Conservation (phyloP, 2,797 vertebrate species). For the Anableps anableps region DNA sequence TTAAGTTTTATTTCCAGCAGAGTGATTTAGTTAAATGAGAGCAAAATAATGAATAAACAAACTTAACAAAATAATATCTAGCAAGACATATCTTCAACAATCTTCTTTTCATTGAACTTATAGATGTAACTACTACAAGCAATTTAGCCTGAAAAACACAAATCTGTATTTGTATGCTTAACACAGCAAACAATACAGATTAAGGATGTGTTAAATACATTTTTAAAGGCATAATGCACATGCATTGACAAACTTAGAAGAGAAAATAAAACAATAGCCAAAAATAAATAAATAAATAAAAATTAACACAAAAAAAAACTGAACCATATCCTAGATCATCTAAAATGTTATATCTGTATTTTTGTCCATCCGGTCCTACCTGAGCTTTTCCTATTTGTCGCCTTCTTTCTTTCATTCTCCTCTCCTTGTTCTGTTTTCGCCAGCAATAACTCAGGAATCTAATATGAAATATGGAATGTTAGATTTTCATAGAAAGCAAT, state of each 20-base stretch:
- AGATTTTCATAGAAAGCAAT: slow-evolving; percentile 23
- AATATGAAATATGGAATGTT: slow-evolving; percentile 13
- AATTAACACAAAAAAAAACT: background rate
- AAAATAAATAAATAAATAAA: background rate
- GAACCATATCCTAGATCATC: background rate
- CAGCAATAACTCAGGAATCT: slow-evolving; percentile 95
- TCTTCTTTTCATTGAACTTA: background rate
- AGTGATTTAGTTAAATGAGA: background rate
- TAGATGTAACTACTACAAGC: background rate
- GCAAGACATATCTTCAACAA: background rate
- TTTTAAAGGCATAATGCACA: background rate
- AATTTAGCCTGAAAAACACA: background rate
- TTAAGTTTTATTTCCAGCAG: background rate
- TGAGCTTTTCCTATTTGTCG: slow-evolving; percentile 77
- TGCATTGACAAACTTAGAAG: background rate
- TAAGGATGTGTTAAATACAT: background rate
- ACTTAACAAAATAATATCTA: background rate
- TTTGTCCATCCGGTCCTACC: slow-evolving; percentile 70
- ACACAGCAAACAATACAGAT: background rate
- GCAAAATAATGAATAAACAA: background rate
- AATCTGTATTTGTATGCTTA: background rate
- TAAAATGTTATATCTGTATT: background rate
- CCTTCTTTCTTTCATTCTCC: slow-evolving; percentile 68
- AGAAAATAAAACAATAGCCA: background rate
- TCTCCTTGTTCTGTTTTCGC: slow-evolving; percentile 75